Base-by-base conservation (phyloP, 2,888 invertebrate genomes). In the Mactromeris polynyma region DNA sequence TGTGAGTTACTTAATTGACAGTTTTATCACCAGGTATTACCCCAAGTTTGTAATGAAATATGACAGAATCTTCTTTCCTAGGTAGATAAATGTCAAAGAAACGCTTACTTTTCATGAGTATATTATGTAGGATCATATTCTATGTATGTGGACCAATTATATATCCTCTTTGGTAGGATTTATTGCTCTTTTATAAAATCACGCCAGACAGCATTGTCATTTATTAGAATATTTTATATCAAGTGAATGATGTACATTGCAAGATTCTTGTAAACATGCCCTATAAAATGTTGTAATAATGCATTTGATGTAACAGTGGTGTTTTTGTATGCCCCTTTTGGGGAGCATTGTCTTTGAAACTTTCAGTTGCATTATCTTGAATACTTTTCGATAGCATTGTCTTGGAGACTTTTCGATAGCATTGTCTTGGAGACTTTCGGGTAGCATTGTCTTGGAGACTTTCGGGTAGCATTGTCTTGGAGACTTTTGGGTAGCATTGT, bases 11-110 rank as follows among this genome's bases (percentile, higher is more conserved):
- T 36, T 36, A 36, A 36, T 73, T 73, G 73, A 73, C 73, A 36
- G 73, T 36, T 36, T 73, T 73, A 73, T 64, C 40, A 69, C 9
- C n/a, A 69, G 40, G 36, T 42, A 69, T 82, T 69, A 54, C 14
- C 38, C n/a, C 33, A 38, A 54, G 69, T 64, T 64, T 26, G 82
- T 69, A 38, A 69, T 82, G 36, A 82, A 83, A 73, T 64, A 40
- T 83, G 83, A 83, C 83, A 83, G 73, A 73, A 46, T n/a, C 42
- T 82, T 69, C 82, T 42, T 42, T 83, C 26, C 26, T 46, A 46
- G 36, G 26, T 36, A 42, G 83, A 83, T 51, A 73, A 77, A 82
- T 82, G 82, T 54, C 36, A 54, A 54, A n/a, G 0, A 31, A 54
- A 19, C 80, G 19, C 26, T 64, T 9, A 26, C 26, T n/a, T 64